Base-by-base conservation (phyloP, 2,888 invertebrate genomes). In the Girardia tigrina region DNA sequence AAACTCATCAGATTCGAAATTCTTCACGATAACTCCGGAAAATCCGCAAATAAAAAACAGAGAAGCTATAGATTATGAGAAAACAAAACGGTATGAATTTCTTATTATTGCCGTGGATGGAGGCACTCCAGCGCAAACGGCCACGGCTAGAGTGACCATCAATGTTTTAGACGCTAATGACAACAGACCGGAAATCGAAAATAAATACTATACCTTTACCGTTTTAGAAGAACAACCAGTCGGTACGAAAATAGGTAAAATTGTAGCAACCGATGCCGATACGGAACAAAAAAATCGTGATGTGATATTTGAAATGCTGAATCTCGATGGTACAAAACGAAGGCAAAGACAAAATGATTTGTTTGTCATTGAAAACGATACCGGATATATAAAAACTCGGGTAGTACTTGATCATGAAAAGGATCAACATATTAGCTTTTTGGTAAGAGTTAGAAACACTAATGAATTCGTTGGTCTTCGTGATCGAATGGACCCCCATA, bases 361-460 rank as follows among this genome's bases (percentile, higher is more conserved):
- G n/a, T 56, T 56, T 56, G 23, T 56, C n/a, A 56, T 56, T 20
- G 56, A 56, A 56, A 56, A 56, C n/a, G 27, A 71, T 28, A 71
- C 71, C 6, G 71, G 71, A 8, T 28, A 26, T n/a, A 71, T 71
- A 26, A 27, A 29, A 14, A 71, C 71, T 12, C 6, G 26, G 14
- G 71, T 28, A 4, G 26, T 71, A 16, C 28, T 71, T 12, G 71
- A 71, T 71, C 71, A 29, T 71, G 71, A 71, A n/a, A 71, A 71
- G 27, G 27, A 28, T 71, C 28, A 27, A 14, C 71, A 71, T 28
- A 23, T 71, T 71, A 27, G 27, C 14, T 71, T 71, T 23, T 12
- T 71, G 71, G 71, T 71, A 16, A 4, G 28, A 8, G 71, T 71
- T 2, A 4, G 71, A 27, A 71, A 71, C 28, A 29, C 6, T 14